Evolutionary conservation across 2,888 invertebrate genomes (phyloP).

Genomic region (Apodemia mormo): DNA sequence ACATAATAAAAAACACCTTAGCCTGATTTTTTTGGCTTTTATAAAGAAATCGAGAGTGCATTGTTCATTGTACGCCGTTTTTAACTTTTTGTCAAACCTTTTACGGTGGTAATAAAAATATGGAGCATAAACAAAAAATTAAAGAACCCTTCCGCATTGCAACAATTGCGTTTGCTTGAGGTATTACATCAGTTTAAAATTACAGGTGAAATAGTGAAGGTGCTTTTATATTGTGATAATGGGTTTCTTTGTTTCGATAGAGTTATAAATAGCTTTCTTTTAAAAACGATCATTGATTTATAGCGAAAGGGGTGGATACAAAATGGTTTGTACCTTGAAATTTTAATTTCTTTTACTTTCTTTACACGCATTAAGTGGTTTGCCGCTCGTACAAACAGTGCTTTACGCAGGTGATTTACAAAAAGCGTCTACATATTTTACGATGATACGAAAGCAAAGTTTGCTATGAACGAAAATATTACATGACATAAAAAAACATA

Average conservation of each 20-base stretch:
- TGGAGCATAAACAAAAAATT: conserved; percentile 73
- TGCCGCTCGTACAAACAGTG: conserved; percentile 13
- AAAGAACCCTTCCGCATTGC: conserved; percentile 70
- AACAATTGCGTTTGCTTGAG: conserved; percentile 53
- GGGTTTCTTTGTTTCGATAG: conserved; percentile 60
- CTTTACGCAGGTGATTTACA: conserved; percentile 2
- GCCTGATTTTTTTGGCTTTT: conserved; percentile 59
- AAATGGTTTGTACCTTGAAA: conserved; percentile 46
- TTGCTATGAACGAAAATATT: conserved; percentile 17
- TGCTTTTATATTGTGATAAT: conserved; percentile 70
- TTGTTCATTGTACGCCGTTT: conserved; percentile 55
- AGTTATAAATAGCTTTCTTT: conserved; percentile 72
- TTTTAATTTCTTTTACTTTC: conserved; percentile 38
- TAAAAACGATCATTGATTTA: conserved; percentile 73
- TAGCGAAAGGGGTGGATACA: conserved; percentile 46
- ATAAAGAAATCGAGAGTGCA: conserved; percentile 81
- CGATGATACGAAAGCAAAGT: neutral
- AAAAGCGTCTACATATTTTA: neutral
- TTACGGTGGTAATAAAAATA: conserved; percentile 70
- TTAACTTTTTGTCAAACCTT: conserved; percentile 62
- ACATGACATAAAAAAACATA: conserved; percentile 25
- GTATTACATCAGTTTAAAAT: conserved; percentile 67
- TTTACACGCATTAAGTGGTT: conserved; percentile 23
- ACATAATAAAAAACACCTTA: conserved; percentile 76
- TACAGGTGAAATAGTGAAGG: conserved; percentile 78